Percentiles rank a stretch among this genome's conserved stretches.
These are phyloP conservation scores for Rhynchotus rufescens DNA, from an alignment of 2,797 vertebrate genomes.

Conservation along the genomic window DNA sequence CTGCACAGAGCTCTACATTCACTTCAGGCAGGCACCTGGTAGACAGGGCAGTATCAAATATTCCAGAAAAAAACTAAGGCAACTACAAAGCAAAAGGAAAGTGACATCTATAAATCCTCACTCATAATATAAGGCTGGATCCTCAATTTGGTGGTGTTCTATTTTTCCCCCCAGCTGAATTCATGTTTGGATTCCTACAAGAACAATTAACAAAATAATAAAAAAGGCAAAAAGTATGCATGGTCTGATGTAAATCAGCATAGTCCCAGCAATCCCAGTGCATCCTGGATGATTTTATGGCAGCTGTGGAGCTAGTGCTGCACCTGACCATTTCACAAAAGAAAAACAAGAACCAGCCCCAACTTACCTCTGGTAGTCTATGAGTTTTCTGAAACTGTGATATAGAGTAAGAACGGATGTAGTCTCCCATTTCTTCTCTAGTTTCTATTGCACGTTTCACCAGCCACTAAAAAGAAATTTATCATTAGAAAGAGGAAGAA, in stretches of 20 bases:
- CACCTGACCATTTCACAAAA: not conserved
- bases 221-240: not conserved
- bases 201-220: not conserved
- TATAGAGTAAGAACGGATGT: constrained; percentile 92
- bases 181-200: not conserved
- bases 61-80: not conserved
- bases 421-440: constrained; percentile 97
- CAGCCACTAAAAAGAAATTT: constrained; percentile 86
- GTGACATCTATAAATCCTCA: not conserved
- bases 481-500: not conserved
- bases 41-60: not conserved
- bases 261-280: not conserved
- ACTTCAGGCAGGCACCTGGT: not conserved
- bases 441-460: constrained; percentile 98
- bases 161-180: not conserved
- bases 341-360: not conserved
- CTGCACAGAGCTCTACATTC: not conserved
- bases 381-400: constrained; percentile 96
- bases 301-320: not conserved
- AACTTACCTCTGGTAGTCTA: constrained; percentile 90
- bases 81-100: not conserved
- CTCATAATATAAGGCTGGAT: not conserved
- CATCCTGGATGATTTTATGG: not conserved
- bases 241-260: not conserved
- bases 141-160: not conserved